Evolutionary conservation across 1,140 invertebrate genomes (phyloP).

Genomic region (Dendroctonus valens): DNA sequence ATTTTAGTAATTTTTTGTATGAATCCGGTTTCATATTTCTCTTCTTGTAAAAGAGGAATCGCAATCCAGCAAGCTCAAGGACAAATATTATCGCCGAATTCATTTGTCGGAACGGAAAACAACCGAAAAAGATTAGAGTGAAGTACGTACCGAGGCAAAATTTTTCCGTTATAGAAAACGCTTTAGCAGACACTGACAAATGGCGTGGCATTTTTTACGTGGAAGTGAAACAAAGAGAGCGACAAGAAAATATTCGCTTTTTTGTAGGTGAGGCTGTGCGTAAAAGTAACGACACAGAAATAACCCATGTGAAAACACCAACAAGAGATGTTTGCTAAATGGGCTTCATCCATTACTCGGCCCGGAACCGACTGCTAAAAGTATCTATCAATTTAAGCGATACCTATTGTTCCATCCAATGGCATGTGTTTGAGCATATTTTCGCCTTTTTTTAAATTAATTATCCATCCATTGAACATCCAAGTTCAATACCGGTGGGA

Average conservation of each 20-base stretch:
- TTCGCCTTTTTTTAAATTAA: too few species aligned
- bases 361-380: background rate
- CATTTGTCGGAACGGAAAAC: background rate
- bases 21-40: too few species aligned
- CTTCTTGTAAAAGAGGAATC: too few species aligned
- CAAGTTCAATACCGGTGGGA: too few species aligned
- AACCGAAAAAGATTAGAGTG: background rate
- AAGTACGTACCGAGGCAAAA: slow-evolving; percentile 2
- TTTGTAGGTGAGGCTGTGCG: slow-evolving; percentile 24
- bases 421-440: too few species aligned
- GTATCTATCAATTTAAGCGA: too few species aligned
- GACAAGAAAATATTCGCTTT: slow-evolving; percentile 25
- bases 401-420: too few species aligned
- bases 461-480: too few species aligned
- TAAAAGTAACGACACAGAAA: slow-evolving; percentile 24
- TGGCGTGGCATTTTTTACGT: slow-evolving; percentile 10
- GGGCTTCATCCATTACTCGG: slow-evolving; percentile 7
- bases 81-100: slow-evolving; percentile 4
- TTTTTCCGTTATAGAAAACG: slow-evolving; percentile 24
- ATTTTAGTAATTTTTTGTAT: too few species aligned
- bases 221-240: slow-evolving; percentile 11
- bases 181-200: slow-evolving; percentile 23
- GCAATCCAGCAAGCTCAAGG: background rate
- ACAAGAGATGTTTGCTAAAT: slow-evolving; percentile 13
- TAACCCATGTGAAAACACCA: slow-evolving; percentile 15